These are phyloP conservation scores for Trichomalopsis sarcophagae DNA, from an alignment of 1,140 invertebrate genomes.

Conservation along the genomic window DNA sequence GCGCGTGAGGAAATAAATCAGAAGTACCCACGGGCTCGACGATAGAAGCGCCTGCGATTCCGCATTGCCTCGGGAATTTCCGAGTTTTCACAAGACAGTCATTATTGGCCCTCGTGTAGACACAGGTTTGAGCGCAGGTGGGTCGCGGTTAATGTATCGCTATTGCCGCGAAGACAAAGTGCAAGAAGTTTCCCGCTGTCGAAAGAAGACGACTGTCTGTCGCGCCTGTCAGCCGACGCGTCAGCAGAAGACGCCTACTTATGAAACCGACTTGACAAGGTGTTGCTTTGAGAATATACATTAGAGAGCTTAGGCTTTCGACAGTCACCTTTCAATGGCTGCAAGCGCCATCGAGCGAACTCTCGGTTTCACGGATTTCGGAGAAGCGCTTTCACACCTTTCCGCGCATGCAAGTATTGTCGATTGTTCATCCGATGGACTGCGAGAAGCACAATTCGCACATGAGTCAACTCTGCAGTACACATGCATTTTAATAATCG, in stretches of 20 bases:
- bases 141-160: neutral
- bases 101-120: too few relatives aligned
- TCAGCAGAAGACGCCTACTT: slow-evolving; percentile 8
- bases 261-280: slow-evolving; percentile 8
- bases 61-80: too few relatives aligned
- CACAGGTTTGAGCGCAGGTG: neutral
- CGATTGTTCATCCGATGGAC: neutral
- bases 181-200: neutral
- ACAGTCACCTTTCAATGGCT: neutral
- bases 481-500: neutral
- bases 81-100: neutral
- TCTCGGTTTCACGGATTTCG: neutral
- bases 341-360: neutral
- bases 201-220: slow-evolving; percentile 1
- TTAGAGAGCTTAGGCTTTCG: neutral
- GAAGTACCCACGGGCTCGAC: too few relatives aligned
- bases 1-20: neutral
- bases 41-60: too few relatives aligned
- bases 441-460: neutral
- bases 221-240: neutral
- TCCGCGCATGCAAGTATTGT: neutral
- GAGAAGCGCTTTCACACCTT: neutral
- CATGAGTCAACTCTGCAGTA: neutral
- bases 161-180: neutral
- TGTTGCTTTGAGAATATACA: slow-evolving; percentile 21